Base-by-base conservation (phyloP, 2,888 invertebrate species). In the Drosophila acutilabella region DNA sequence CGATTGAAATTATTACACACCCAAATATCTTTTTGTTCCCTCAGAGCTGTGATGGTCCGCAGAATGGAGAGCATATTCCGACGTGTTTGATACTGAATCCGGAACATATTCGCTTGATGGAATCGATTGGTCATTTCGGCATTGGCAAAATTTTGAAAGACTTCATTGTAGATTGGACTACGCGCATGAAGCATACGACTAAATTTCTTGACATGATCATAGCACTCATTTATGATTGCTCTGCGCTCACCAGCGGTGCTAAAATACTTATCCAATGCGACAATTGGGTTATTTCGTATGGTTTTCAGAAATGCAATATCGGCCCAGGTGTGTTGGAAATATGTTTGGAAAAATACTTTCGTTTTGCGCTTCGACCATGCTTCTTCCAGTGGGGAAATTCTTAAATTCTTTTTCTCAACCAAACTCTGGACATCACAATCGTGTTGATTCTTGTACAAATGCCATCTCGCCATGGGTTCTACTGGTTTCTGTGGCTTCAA, bases 31-130 rank as follows among this genome's bases (percentile, higher is more conserved):
- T 71, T 68, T 5, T 47, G 40, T 3, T 59, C 20, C 4, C 81
- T 59, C 0, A 89, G 47, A 0, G 61, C 6, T 11, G 62, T 69
- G 11, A 84, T 66, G 11, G 67, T 79, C 1, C 52, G 56, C 4
- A 88, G 51, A 23, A 88, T 79, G 11, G 68, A 64, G 10, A 74
- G 23, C 89, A 88, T 89, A 20, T 74, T 80, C 0, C 90, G 76
- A 2, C 81, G 80, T 2, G 77, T 72, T 57, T 90, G 87, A 26
- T 78, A 78, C 57, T 88, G 90, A 5, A 89, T 71, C 3, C 88
- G 66, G 16, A 52, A 78, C 8, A 82, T 54, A 30, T 78, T 71
- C 2, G 73, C 66, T 13, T 89, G 71, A 13, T 67, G 74, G 13
- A 64, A 51, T 5, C 56, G 47, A 0, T 54, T 23, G 1, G 48